These are phyloP conservation scores for Conomelus anceps DNA, from an alignment of 2,888 invertebrate genomes.

Conservation along the genomic window DNA sequence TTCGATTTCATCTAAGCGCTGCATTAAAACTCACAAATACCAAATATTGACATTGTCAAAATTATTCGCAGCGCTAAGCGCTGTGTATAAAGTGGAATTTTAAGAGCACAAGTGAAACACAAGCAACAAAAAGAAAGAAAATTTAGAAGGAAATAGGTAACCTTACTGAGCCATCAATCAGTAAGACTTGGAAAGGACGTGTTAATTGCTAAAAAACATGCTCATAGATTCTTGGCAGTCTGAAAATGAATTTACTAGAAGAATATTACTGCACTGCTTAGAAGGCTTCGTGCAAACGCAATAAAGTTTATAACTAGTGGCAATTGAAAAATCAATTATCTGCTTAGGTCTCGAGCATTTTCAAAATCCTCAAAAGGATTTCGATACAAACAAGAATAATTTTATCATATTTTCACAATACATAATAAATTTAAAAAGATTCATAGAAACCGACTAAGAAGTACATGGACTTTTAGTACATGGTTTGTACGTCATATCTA, in stretches of 20 bases:
- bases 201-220: slow-evolving; percentile 13
- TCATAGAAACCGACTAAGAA: no score
- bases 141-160: background rate
- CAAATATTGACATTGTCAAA: background rate
- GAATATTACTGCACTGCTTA: slow-evolving; percentile 20
- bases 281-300: slow-evolving; percentile 23
- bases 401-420: background rate
- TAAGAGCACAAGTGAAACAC: background rate
- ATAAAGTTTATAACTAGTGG: background rate
- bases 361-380: background rate
- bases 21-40: background rate
- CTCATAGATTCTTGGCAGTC: slow-evolving; percentile 15
- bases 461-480: no score
- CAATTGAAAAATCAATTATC: background rate
- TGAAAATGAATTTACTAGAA: slow-evolving; percentile 18
- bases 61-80: background rate
- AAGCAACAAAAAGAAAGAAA: background rate
- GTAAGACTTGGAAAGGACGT: background rate
- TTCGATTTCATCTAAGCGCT: background rate
- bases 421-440: background rate
- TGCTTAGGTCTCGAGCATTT: background rate
- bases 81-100: background rate
- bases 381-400: background rate
- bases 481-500: no score
- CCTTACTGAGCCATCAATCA: background rate